Evolutionary conservation across 2,113 vertebrate species (phyloP), one percentile per base, ranked within the genome.

Genomic region (Corvus hawaiiensis): DNA sequence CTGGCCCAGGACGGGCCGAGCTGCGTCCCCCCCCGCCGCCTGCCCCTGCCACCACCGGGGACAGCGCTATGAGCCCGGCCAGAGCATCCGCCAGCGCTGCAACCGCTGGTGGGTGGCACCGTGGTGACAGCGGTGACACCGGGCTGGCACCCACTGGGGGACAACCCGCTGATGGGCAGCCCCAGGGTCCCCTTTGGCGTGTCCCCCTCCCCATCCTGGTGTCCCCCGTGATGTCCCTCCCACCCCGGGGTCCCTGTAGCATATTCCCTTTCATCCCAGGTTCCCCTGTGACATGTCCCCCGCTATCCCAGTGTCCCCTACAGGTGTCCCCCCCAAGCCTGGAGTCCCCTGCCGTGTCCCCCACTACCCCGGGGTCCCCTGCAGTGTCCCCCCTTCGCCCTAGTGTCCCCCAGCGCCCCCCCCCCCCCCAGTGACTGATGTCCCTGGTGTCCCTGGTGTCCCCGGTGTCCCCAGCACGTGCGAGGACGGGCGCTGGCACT

Each of bases 1-100:
- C 98, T 99, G 43, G 99, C 98, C 95, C 92, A 97, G 64, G 98
- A 99, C 7, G 88, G 94, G 15, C 94, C 95, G 4, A 37, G 43
- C 32, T 99, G 99, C 5, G 94, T 99, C 28, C 95, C 96, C 96
- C 5, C 96, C 92, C 5, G 97, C 97, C 7, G 78, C 94, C 19
- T 99, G 99, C 55, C 99, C 99, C 41, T 99, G 99, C 89, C 98
- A 98, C 94, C 98, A 99, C 88, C 98, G 98, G 9, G 97, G 97
- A 64, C 98, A 63, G 74, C 97, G 91, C 76, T 99, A 98, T 21
- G 87, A 81, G 39, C 95, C 98, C 0, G 98, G 98, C 2, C 98
- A 98, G 86, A 95, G 72, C 7, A 98, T 99, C 83, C 97, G 84
- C 69, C 99, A 99, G 97, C 96, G 78, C 68, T 99, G 99, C 96